Evolutionary conservation across 2,888 invertebrate genomes (phyloP).

Genomic region (Caenorhabditis virilis): DNA sequence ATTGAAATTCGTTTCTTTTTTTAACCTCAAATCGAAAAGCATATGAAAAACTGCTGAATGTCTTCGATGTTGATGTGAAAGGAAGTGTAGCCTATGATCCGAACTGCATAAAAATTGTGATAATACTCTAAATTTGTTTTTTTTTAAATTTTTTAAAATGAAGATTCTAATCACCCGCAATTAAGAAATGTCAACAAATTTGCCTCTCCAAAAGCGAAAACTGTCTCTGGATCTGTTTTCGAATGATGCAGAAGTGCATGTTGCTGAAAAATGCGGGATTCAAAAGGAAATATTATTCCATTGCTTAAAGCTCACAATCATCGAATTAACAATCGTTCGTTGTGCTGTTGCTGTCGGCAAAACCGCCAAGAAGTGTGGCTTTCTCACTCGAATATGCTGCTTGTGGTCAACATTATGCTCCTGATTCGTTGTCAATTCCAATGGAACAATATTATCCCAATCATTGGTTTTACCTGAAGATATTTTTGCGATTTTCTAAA

Average conservation of each 20-base stretch:
- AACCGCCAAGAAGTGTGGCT: conserved; percentile 19
- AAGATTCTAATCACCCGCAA: conserved; percentile 14
- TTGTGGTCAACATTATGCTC: conserved; percentile 1
- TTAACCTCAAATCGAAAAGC: conserved; percentile 11
- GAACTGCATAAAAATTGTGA: conserved; percentile 27
- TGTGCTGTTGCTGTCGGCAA: conserved; percentile 28
- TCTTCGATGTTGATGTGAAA: conserved; percentile 35
- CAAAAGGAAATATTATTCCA: neutral
- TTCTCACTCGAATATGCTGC: neutral
- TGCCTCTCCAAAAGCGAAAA: conserved; percentile 24
- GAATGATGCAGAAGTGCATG: conserved; percentile 29
- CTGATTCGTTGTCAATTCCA: neutral
- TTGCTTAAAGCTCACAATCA: conserved; percentile 11
- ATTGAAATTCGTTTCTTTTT: no score
- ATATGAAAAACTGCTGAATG: conserved; percentile 29
- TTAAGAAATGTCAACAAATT: conserved; percentile 25
- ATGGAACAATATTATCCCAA: neutral
- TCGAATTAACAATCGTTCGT: conserved; percentile 14
- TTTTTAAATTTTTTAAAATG: neutral
- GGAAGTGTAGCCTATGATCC: conserved; percentile 17
- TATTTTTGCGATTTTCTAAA: neutral
- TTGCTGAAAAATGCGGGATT: conserved; percentile 12
- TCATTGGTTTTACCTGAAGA: conserved; percentile 1
- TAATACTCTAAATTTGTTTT: conserved; percentile 10
- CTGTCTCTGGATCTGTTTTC: conserved; percentile 16